Percentiles rank a stretch among this genome's conserved stretches.
These are phyloP conservation scores for Triplophysa siluroides DNA, from an alignment of 2,113 vertebrate species.

Conservation along the genomic window DNA sequence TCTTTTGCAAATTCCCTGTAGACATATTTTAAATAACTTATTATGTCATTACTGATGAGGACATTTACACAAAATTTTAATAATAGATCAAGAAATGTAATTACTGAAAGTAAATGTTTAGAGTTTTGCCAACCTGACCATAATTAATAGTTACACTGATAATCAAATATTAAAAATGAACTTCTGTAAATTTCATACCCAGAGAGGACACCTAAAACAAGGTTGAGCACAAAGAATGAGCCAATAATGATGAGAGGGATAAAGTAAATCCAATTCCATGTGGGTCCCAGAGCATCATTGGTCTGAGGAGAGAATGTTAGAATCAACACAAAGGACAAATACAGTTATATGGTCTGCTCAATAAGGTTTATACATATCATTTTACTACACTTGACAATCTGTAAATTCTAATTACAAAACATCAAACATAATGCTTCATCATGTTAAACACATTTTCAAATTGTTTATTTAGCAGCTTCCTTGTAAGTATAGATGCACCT, in stretches of 20 bases:
- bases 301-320: conserved; percentile 75
- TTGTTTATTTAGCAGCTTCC: too few relatives aligned
- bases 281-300: conserved; percentile 91
- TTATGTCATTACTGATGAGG: not conserved
- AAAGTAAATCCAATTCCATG: conserved; percentile 98
- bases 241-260: conserved; percentile 96
- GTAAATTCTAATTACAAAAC: too few relatives aligned
- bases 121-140: too few relatives aligned
- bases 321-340: conserved; percentile 19
- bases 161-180: not conserved
- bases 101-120: not conserved
- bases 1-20: conserved; percentile 98
- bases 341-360: not conserved
- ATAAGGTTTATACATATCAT: too few relatives aligned
- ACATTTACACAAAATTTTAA: not conserved
- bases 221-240: conserved; percentile 96
- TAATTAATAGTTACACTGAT: not conserved
- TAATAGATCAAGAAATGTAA: not conserved
- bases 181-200: conserved; percentile 76
- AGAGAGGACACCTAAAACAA: conserved; percentile 93
- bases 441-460: too few relatives aligned
- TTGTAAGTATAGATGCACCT: too few relatives aligned
- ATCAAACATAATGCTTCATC: too few relatives aligned
- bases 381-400: too few relatives aligned
- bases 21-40: not conserved